Evolutionary conservation across 2,888 invertebrate genomes (phyloP), one percentile per base, ranked within the genome.

Genomic region (Belgica antarctica): DNA sequence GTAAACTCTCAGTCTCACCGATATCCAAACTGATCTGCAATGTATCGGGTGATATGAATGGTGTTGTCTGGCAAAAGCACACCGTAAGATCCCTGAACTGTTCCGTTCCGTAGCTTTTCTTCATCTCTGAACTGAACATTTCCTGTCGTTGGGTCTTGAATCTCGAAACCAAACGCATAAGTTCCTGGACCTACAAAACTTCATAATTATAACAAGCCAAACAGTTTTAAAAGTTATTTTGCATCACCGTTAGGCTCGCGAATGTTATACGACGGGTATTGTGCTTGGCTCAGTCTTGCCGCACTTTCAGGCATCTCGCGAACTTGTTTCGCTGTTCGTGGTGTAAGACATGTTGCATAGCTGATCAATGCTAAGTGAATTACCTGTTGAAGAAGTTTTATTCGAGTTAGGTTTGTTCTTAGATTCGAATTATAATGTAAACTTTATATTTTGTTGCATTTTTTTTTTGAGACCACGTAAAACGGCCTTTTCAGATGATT

Each of bases 91-190:
- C 91, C 91, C 0, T 82, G 81, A 0, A 89, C 86, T 1, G 89
- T 88, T 19, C 90, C 90, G 77, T 90, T 89, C 0, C 84, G 77
- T 72, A 84, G 84, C 31, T 87, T 82, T 73, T 88, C 86, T 76
- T 91, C 91, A 65, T 84, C 84, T 2, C 89, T 82, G 75, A 86
- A 90, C 76, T 90, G 90, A 4, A 83, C 81, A 74, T 90, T 89
- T 10, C 86, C 84, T 1, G 83, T 84, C 5, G 76, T 76, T 0
- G 84, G 80, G 76, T 90, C 89, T 41, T 85, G 82, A 5, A 88
- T 79, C 74, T 89, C 87, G 75, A 88, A 90, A 12, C 89, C 88
- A 76, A 88, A 90, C 0, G 87, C 84, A 76, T 90, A 90, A 0
- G 87, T 85, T 19, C 87, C 86, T 19, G 85, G 83, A 31, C 85